Evolutionary conservation across 64 coral and sea anemone genomes (phyloP).

Genomic region (Exaiptasia diaphana): DNA sequence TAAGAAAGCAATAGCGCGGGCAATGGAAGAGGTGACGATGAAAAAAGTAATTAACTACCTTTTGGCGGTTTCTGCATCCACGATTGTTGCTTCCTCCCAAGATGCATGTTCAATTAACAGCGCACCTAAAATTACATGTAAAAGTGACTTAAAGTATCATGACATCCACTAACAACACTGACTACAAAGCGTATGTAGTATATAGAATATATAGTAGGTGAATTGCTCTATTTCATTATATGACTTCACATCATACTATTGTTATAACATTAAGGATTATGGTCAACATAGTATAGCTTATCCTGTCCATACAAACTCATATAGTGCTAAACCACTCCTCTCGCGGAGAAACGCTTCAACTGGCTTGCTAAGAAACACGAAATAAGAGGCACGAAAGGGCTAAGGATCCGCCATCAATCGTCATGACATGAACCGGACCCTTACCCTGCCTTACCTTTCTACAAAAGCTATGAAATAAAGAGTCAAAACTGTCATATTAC

Average conservation of each 20-base stretch:
- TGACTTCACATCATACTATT: not conserved
- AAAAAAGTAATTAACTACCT: constrained; percentile 32
- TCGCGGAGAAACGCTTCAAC: no score
- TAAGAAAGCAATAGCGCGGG: not conserved
- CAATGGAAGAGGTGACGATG: not conserved
- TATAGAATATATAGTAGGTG: not conserved
- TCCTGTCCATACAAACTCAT: no score
- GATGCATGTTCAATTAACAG: constrained; percentile 73
- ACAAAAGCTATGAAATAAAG: not conserved
- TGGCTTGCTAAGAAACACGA: no score
- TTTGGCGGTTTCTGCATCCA: constrained; percentile 64
- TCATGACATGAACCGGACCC: no score
- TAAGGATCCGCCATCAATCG: no score
- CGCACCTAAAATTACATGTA: constrained; percentile 36
- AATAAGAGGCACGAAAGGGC: no score
- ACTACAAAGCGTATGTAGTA: not conserved
- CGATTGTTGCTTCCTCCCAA: constrained; percentile 43
- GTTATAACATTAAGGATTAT: not conserved
- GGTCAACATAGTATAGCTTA: not conserved
- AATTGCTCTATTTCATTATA: not conserved
- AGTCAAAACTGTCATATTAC: no score
- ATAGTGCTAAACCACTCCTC: no score
- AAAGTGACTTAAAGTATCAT: not conserved
- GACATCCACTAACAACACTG: not conserved
- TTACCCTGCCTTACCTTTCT: no score